Evolutionary conservation across 2,888 invertebrate genomes (phyloP).

Genomic region (Tinea pellionella): DNA sequence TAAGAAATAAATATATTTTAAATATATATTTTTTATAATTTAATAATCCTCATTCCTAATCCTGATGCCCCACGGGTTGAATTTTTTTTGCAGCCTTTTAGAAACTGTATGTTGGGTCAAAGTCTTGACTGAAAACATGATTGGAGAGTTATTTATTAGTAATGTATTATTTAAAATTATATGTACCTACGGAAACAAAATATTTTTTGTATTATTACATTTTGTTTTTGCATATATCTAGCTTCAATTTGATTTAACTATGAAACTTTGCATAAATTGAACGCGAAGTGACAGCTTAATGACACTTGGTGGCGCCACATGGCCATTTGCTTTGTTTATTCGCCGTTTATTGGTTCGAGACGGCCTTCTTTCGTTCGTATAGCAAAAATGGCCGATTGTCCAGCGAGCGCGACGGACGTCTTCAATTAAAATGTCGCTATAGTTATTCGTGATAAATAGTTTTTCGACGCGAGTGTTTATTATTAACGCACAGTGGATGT

Average conservation of each 20-base stretch:
- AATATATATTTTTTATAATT: no score
- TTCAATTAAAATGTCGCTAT: slow-evolving; percentile 35
- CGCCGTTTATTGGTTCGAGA: slow-evolving; percentile 26
- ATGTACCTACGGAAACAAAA: no score
- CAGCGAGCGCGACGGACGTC: slow-evolving; percentile 55
- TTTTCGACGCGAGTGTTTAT: slow-evolving; percentile 32
- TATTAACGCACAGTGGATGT: neutral
- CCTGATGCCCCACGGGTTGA: no score
- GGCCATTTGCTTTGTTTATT: slow-evolving; percentile 5
- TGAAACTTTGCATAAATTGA: neutral
- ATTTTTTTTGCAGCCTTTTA: no score
- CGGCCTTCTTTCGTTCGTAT: slow-evolving; percentile 30
- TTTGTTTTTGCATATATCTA: no score
- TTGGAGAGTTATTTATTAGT: no score
- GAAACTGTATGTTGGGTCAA: no score
- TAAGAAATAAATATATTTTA: no score
- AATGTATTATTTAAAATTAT: no score
- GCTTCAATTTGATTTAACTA: neutral
- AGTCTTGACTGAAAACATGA: no score
- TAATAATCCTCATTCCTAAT: neutral
- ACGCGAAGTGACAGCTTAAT: neutral
- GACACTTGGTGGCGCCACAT: slow-evolving; percentile 4
- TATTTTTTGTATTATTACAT: no score
- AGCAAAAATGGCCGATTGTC: slow-evolving; percentile 58
- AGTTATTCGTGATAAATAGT: slow-evolving; percentile 48